Conservation (phyloP, 2,113 vertebrate species). For the Hemicordylus capensis region DNA sequence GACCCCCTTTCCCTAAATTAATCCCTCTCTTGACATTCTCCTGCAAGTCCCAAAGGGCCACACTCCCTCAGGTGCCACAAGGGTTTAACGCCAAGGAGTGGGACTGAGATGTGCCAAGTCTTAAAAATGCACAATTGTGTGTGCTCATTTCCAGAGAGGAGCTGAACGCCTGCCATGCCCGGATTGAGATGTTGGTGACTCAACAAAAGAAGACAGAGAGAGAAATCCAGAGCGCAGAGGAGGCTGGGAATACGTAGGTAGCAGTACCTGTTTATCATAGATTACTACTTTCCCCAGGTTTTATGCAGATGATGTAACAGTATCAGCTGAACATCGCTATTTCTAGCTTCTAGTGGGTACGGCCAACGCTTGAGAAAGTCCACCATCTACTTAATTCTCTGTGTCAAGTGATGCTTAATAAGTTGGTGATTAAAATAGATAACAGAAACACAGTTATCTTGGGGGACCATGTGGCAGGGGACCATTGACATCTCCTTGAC, state of each 20-base stretch:
- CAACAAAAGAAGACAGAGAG: slow-evolving; percentile 75
- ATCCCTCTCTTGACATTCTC: not conserved
- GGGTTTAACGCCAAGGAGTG: not conserved
- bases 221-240: slow-evolving; percentile 71
- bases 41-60: not conserved
- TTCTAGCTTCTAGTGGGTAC: not conserved
- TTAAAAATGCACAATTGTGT: not conserved
- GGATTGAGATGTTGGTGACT: slow-evolving; percentile 66
- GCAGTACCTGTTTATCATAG: slow-evolving; percentile 1
- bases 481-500: fast-evolving
- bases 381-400: not conserved
- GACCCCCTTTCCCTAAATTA: not conserved
- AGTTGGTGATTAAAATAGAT: not conserved
- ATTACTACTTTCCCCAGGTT: not conserved
- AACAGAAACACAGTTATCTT: not conserved
- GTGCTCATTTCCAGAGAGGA: slow-evolving; percentile 66
- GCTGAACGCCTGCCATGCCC: slow-evolving; percentile 74
- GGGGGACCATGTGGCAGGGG: not conserved
- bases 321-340: not conserved
- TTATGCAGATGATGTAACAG: not conserved
- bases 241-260: slow-evolving; percentile 79
- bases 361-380: not conserved
- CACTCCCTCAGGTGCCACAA: not conserved
- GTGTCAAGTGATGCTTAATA: not conserved
- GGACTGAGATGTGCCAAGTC: fast-evolving